phyloP scores from a whole-genome alignment of 1,140 invertebrate genomes.

The Mya arenaria region DNA sequence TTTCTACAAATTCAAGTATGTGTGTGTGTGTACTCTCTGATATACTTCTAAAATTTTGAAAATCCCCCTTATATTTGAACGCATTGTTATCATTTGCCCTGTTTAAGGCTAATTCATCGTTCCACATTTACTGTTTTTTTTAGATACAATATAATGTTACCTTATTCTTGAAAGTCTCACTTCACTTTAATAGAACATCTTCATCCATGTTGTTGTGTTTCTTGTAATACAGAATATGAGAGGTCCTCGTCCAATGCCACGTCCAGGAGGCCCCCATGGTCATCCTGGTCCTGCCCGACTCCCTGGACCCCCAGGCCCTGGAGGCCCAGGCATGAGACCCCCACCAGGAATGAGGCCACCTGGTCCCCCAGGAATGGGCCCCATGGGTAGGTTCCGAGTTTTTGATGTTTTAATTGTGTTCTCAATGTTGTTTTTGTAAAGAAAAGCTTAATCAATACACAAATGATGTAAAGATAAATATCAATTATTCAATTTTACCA shows the following conservation, averaged over 20 bases:
- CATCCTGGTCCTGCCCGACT: slow-evolving; percentile 46
- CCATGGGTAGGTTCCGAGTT: slow-evolving; percentile 16
- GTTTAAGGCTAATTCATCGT: not conserved
- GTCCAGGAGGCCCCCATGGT: slow-evolving; percentile 53
- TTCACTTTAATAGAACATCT: not conserved
- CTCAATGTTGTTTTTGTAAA: not conserved
- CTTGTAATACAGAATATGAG: slow-evolving; percentile 50
- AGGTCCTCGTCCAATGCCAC: slow-evolving; percentile 52
- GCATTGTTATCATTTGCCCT: too few species aligned
- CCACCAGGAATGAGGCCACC: slow-evolving; percentile 50
- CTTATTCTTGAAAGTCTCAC: not conserved
- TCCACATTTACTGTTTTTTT: not conserved
- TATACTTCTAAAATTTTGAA: too few species aligned
- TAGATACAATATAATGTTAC: not conserved
- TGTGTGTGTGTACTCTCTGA: too few species aligned
- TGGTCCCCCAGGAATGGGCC: slow-evolving; percentile 47
- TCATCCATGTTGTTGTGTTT: not conserved
- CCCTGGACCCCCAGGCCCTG: slow-evolving; percentile 43
- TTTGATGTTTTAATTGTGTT: not conserved
- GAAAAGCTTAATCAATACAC: not conserved
- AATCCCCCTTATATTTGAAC: too few species aligned
- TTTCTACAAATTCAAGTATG: too few species aligned
- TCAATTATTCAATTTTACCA: not conserved
- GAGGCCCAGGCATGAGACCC: slow-evolving; percentile 47
- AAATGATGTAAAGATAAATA: not conserved